Base-by-base conservation (phyloP, 1,140 invertebrate genomes). In the Vanessa atalanta region DNA sequence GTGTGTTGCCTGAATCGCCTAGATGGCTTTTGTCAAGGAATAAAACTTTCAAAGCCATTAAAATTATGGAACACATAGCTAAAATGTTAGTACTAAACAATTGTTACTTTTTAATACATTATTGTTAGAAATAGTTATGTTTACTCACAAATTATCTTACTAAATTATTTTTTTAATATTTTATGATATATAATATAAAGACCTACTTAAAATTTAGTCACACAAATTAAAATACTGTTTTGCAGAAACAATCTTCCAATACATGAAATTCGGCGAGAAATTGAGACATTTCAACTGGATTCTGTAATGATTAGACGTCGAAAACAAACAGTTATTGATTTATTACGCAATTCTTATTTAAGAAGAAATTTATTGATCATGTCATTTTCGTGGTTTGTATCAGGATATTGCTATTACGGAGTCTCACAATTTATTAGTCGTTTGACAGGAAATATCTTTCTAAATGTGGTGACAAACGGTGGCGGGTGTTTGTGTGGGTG, bases 381-480 rank as follows among this genome's bases (percentile, higher is more conserved):
- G 84, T 94, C 94, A 47, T 95, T 95, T 75, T 94, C 94, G 61
- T 97, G 96, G 96, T 81, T 96, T 6, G 94, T 95, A 1, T 95
- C 95, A 60, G 96, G 96, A 16, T 94, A 96, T 79, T 95, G 95
- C 64, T 95, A 96, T 79, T 97, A 96, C 74, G 96, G 96, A 0
- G 94, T 96, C 12, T 94, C 95, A 0, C 95, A 96, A 76, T 96
- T 96, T 78, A 95, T 96, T 47, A 94, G 95, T 0, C 94, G 95
- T 75, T 86, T 96, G n/a, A 95, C 94, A 20, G 96, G 95, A 2
- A 88, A 97, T 85, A 95, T 96, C 51, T 96, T 96, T 79, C 43
- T 96, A 1, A 96, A 96, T 83, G 95, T 96, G 13, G 93, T 95
- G 0, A 84, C 95, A 0, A 96, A 95, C 47, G 95, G 95, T 50